Evolutionary conservation across 2,797 vertebrate species (phyloP).

Genomic region (Brachyalestes nurse): DNA sequence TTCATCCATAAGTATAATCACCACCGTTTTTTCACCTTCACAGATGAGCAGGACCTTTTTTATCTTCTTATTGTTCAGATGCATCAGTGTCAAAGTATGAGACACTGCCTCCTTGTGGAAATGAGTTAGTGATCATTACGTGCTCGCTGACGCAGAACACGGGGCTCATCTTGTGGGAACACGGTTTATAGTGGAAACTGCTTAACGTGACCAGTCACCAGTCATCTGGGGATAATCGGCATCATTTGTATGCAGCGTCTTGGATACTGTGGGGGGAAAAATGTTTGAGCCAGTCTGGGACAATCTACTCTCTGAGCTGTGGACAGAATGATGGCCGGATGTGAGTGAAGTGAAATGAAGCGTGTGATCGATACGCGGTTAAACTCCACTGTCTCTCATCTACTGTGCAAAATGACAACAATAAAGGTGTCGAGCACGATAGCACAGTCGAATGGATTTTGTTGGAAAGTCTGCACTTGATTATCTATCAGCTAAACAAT

Average conservation of each 20-base stretch:
- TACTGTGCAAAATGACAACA: neutral
- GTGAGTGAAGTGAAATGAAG: neutral
- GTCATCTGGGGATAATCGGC: neutral
- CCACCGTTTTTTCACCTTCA: neutral
- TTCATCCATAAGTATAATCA: no score
- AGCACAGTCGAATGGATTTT: no score
- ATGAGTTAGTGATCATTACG: neutral
- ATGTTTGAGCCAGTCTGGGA: neutral
- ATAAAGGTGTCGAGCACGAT: no score
- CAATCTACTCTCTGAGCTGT: neutral
- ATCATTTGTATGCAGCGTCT: neutral
- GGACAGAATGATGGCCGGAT: neutral
- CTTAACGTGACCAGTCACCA: neutral
- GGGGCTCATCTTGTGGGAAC: neutral
- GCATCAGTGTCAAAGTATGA: neutral
- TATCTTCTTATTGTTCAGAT: no score
- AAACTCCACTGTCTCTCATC: neutral
- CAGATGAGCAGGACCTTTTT: neutral
- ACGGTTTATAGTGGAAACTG: neutral
- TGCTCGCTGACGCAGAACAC: neutral
- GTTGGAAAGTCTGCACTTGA: no score
- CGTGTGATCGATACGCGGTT: neutral
- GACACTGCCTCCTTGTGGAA: neutral
- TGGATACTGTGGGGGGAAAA: neutral
- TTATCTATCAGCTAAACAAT: no score